Evolutionary conservation across 2,113 vertebrate species (phyloP).

Genomic region (Salvelinus fontinalis): DNA sequence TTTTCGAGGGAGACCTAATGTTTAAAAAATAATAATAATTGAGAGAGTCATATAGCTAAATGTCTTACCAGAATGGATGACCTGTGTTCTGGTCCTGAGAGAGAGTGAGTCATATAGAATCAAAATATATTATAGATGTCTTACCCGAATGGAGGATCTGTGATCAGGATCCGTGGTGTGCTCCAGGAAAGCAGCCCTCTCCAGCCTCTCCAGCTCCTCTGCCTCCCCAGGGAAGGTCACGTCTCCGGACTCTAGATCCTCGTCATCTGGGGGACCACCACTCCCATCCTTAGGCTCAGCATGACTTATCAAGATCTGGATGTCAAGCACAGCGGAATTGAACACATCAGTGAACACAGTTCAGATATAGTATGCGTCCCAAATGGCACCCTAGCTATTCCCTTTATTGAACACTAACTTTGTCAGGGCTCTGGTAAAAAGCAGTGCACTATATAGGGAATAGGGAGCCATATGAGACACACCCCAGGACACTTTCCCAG

Average conservation of each 20-base stretch:
- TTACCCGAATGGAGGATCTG: slow-evolving; percentile 53
- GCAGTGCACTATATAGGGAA: too few relatives aligned
- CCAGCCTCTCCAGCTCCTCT: slow-evolving; percentile 64
- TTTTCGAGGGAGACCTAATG: not conserved
- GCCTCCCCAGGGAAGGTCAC: slow-evolving; percentile 76
- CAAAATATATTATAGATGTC: not conserved
- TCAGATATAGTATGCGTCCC: not conserved
- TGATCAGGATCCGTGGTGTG: slow-evolving; percentile 15
- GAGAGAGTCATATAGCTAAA: not conserved
- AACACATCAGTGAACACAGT: not conserved
- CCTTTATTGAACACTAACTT: too few relatives aligned
- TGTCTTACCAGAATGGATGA: slow-evolving; percentile 54
- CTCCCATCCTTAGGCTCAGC: slow-evolving; percentile 80
- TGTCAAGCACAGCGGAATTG: slow-evolving; percentile 38
- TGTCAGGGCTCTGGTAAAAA: too few relatives aligned
- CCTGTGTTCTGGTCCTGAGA: slow-evolving; percentile 16
- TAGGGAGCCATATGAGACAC: not conserved
- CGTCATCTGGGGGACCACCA: slow-evolving; percentile 78
- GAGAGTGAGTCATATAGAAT: too few relatives aligned
- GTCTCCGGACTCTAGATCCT: slow-evolving; percentile 83
- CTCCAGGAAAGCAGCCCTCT: slow-evolving; percentile 38
- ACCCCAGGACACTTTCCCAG: not conserved
- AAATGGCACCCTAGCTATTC: too few relatives aligned
- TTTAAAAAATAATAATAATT: too few relatives aligned
- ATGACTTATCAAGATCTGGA: slow-evolving; percentile 84